A percentile compares a stretch with the other conserved stretches of the same genome.
phyloP scores from a whole-genome alignment of 2,888 invertebrate species.

The Nudaria mundana region DNA sequence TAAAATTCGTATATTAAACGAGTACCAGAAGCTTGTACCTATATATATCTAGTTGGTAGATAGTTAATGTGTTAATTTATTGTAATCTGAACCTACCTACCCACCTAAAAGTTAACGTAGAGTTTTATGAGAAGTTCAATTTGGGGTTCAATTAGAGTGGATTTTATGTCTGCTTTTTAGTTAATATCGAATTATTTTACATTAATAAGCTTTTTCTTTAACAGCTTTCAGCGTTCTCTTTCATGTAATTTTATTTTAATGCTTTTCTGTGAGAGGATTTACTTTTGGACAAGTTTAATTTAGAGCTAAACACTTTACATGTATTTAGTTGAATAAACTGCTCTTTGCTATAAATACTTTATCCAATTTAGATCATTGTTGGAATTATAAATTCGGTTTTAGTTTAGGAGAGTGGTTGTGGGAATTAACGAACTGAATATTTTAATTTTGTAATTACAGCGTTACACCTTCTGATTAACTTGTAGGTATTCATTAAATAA shows the following conservation, averaged over 20 bases:
- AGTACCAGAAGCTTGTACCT: no score
- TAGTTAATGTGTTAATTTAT: no score
- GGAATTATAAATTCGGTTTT: slow-evolving; percentile 35
- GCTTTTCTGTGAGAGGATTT: no score
- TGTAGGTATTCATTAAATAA: slow-evolving; percentile 7
- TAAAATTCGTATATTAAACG: no score
- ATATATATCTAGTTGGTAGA: no score
- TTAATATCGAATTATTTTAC: neutral
- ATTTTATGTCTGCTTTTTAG: slow-evolving; percentile 13
- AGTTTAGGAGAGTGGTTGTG: slow-evolving; percentile 14
- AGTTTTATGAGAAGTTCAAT: slow-evolving; percentile 12
- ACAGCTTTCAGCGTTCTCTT: slow-evolving; percentile 2
- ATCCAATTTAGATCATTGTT: slow-evolving; percentile 41
- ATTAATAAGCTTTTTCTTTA: slow-evolving; percentile 1
- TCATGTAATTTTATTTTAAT: no score
- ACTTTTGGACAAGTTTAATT: no score
- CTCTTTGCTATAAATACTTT: slow-evolving; percentile 29
- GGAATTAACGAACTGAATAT: slow-evolving; percentile 28
- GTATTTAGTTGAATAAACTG: slow-evolving; percentile 20
- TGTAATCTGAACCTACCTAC: no score
- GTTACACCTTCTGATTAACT: slow-evolving; percentile 28
- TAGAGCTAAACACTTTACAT: slow-evolving; percentile 9
- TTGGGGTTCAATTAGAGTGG: slow-evolving; percentile 18
- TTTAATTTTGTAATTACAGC: slow-evolving; percentile 22
- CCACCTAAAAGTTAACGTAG: no score